Base-by-base conservation (phyloP, 2,797 vertebrate genomes). In the Peromyscus aztecus region DNA sequence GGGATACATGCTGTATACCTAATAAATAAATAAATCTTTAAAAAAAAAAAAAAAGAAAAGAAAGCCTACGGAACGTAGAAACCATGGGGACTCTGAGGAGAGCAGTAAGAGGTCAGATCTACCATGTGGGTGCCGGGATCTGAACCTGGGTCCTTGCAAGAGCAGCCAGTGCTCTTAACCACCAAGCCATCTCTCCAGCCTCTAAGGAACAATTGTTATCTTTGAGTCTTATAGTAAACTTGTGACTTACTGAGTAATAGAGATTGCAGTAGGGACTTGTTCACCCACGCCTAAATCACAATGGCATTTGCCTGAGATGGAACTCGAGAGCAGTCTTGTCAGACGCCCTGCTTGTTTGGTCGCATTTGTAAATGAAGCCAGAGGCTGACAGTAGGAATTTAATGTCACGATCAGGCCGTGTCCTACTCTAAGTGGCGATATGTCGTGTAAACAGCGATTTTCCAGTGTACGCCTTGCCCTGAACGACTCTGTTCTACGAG, bases 221-320 rank as follows among this genome's bases (percentile, higher is more conserved):
- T 89, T 80, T 85, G 59, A 89, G 59, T 63, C 12, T 91, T 43
- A 16, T 71, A 89, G 9, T 73, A 84, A 67, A 65, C 29, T 2
- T 96, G 69, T 63, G 43, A 75, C 31, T 65, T 85, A 49, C 12
- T 69, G 52, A 84, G 65, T 90, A 78, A 78, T n/a, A 96, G 27
- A 86, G 11, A 61, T 83, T 91, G 77, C 14, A 46, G 57, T 24
- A 67, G 84, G n/a, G 46, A 83, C 77, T 93, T 91, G n/a, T 81
- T 93, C 6, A 40, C 59, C 67, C 49, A 13, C 14, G 37, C 52
- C 59, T 52, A 40, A 81, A 69, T 65, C 59, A 96, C 67, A 85
- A 16, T 57, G 88, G 17, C 14, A 37, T 73, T 96, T 93, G 88
- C 73, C 89, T 89, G 90, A 80, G 86, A n/a, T 73, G 46, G 61